Evolutionary conservation across 2,797 vertebrate genomes (phyloP).

Genomic region (Enteromius fasciolatus): DNA sequence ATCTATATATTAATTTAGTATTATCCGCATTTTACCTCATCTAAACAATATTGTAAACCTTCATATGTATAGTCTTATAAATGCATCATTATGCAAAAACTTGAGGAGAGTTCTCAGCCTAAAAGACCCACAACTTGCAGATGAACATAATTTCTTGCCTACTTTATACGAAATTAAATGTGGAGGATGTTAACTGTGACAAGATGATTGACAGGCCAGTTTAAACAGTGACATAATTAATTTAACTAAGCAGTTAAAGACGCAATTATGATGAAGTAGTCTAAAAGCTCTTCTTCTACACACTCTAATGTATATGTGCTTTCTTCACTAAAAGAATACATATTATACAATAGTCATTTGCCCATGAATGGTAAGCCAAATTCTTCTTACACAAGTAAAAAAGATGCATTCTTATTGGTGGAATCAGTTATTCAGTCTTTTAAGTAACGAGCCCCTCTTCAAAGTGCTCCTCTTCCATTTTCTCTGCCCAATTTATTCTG

Average conservation of each 20-base stretch:
- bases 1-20: background rate
- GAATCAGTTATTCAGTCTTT: constrained; percentile 13
- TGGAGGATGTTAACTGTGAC: background rate
- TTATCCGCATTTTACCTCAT: background rate
- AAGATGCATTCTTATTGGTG: constrained; percentile 16
- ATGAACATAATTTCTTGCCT: background rate
- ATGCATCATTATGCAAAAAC: background rate
- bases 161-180: background rate
- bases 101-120: background rate
- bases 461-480: constrained; percentile 46
- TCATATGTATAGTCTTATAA: background rate
- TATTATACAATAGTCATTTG: background rate
- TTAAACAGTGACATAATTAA: background rate
- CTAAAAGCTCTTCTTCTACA: background rate
- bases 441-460: constrained; percentile 48
- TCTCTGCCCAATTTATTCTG: constrained; percentile 54
- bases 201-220: background rate
- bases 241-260: background rate
- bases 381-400: constrained; percentile 18
- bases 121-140: background rate
- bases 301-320: background rate
- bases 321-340: background rate
- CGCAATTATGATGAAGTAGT: background rate
- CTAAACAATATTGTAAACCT: background rate
- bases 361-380: constrained; percentile 8